A percentile compares a stretch with the other conserved stretches of the same genome.
Evolutionary conservation across 2,113 vertebrate species (phyloP).

Genomic region (Saccopteryx bilineata): DNA sequence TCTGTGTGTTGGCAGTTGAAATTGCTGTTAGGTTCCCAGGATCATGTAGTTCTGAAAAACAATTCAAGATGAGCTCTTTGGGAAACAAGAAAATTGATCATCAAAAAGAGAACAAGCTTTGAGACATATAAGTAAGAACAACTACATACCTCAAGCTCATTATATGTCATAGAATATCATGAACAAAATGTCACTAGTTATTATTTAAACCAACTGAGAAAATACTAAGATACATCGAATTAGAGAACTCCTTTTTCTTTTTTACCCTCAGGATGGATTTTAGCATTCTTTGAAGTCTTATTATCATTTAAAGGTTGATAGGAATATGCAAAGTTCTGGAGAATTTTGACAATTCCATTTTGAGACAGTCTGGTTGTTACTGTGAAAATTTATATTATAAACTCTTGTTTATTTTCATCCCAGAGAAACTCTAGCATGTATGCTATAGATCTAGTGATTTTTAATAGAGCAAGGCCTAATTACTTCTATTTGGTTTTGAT

Average conservation of each 20-base stretch:
- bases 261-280: background rate
- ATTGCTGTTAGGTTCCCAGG: background rate
- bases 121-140: background rate
- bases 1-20: background rate
- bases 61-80: constrained; percentile 28
- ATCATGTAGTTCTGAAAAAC: background rate
- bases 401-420: background rate
- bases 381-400: background rate
- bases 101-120: constrained; percentile 47
- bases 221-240: background rate
- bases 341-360: background rate
- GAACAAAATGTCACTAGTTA: background rate
- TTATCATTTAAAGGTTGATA: background rate
- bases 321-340: background rate
- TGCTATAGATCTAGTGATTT: background rate
- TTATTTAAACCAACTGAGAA: background rate
- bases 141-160: background rate
- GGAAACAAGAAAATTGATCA: background rate
- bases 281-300: constrained; percentile 14
- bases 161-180: background rate
- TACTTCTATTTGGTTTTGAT: background rate
- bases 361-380: background rate
- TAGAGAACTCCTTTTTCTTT: background rate
- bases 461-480: background rate
- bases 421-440: background rate